Base-by-base conservation (phyloP, 2,113 vertebrate genomes). In the Jaculus jaculus region DNA sequence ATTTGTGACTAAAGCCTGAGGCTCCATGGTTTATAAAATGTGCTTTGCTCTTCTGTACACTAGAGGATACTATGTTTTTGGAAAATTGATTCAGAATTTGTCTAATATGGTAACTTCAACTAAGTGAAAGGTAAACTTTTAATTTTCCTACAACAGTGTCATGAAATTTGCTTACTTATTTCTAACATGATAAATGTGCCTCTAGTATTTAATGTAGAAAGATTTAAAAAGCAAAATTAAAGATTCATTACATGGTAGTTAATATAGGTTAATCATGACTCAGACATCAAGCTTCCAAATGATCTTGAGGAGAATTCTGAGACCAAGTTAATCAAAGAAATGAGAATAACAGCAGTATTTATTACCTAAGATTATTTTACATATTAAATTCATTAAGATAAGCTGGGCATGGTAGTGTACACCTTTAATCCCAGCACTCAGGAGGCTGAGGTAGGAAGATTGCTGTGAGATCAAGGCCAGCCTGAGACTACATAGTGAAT, bases 11-110 rank as follows among this genome's bases (percentile, higher is more conserved):
- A 71, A 96, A n/a, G 80, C 90, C 88, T 89, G 37, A 51, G 63
- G 85, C 78, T 90, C 88, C 15, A 34, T 82, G 72, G 75, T 93
- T 93, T 90, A 90, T 92, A 92, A 83, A 90, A 90, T 78, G 71
- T 88, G 51, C 71, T 91, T 94, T 94, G 71, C 17, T 88, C 32
- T 32, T 94, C 26, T 83, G 16, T 80, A 17, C 65, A 21, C 89
- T 58, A 20, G n/a, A 88, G 72, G 30, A 85, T 95, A 96, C 39
- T 77, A 15, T 61, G 60, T 18, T 94, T 92, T 80, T 32, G 61
- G 21, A 85, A 92, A 94, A 91, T 32, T 74, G 81, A 54, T 91
- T 93, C 30, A 87, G 83, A 95, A 65, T 84, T 60, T 87, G 6
- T 68, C 65, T 73, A 83, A 39, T 65, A 78, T 58, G n/a, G 24